Conservation (phyloP, 92 coral and sea anemone species). For the Bergia sp. region DNA sequence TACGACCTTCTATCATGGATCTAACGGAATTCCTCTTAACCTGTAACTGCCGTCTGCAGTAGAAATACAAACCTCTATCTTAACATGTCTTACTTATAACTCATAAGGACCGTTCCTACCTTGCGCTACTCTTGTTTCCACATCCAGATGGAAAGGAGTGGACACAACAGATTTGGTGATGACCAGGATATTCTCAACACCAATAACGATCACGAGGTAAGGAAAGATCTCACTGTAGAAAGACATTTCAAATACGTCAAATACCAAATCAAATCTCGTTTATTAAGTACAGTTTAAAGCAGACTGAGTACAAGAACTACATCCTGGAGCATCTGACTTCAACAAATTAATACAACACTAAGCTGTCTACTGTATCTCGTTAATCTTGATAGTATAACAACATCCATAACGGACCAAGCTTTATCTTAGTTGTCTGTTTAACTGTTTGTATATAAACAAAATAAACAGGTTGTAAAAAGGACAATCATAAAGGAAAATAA, state of each 20-base stretch:
- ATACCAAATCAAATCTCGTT: neutral
- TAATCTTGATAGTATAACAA: too few species aligned
- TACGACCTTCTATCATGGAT: too few species aligned
- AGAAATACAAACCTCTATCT: neutral
- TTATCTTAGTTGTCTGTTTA: too few species aligned
- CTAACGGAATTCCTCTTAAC: too few species aligned
- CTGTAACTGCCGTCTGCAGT: neutral
- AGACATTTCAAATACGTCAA: neutral
- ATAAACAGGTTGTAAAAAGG: too few species aligned
- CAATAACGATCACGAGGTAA: slow-evolving; percentile 93
- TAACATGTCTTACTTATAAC: too few species aligned
- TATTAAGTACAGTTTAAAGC: neutral
- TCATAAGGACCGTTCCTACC: slow-evolving; percentile 52
- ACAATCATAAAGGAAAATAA: too few species aligned
- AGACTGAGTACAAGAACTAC: neutral
- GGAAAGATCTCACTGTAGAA: slow-evolving; percentile 90
- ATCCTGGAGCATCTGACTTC: too few species aligned
- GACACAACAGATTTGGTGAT: slow-evolving; percentile 96
- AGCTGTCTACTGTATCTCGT: neutral
- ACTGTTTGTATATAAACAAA: too few species aligned
- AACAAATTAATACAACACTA: too few species aligned
- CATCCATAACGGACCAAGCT: too few species aligned
- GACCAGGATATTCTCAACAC: slow-evolving; percentile 94
- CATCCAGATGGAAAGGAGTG: slow-evolving; percentile 90
- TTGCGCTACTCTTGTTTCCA: slow-evolving; percentile 93